Base-by-base conservation (phyloP, 2,113 vertebrate species). In the Excalfactoria chinensis region DNA sequence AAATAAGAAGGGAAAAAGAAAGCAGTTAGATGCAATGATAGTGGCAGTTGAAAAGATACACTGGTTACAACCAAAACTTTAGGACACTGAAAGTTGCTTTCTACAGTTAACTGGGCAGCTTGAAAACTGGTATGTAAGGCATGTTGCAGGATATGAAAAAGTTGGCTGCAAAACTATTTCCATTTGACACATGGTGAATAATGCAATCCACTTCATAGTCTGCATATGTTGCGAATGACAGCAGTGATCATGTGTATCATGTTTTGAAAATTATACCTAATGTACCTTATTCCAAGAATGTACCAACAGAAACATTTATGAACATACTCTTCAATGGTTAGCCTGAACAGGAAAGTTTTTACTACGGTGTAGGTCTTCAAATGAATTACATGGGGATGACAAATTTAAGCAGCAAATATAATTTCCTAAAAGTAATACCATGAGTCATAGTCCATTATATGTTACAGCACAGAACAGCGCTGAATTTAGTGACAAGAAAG, bases 111-210 rank as follows among this genome's bases (percentile, higher is more conserved):
- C 4, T 11, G 12, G 23, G 11, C 43, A 62, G 3, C 40, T 30
- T 88, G 49, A 64, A 85, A 90, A 21, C 5, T 41, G 34, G 9
- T 4, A 19, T 9, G 3, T 35, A 37, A 59, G 25, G 32, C 8
- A 35, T 64, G 2, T 66, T 87, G 18, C 30, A 70, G 49, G 12
- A 3, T n/a, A 23, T 62, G n/a, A 75, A 64, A 63, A 43, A 89
- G 7, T 4, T 79, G 48, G 8, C 28, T 63, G 55, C 18, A 75
- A 78, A 48, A 55, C 1, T 0, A 14, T 55, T 85, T 56, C 43
- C 19, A 35, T 55, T 17, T n/a, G n/a, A 41, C 1, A 0, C 0
- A 0, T 35, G 11, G 10, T 70, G n/a, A 83, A 55, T 58, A 83
- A 82, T 32, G 25, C 4, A 66, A 55, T 44, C 37, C 4, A 0